Evolutionary conservation across 2,888 invertebrate genomes (phyloP), one percentile per base, ranked within the genome.

Genomic region (Drosophila fulvimacula): DNA sequence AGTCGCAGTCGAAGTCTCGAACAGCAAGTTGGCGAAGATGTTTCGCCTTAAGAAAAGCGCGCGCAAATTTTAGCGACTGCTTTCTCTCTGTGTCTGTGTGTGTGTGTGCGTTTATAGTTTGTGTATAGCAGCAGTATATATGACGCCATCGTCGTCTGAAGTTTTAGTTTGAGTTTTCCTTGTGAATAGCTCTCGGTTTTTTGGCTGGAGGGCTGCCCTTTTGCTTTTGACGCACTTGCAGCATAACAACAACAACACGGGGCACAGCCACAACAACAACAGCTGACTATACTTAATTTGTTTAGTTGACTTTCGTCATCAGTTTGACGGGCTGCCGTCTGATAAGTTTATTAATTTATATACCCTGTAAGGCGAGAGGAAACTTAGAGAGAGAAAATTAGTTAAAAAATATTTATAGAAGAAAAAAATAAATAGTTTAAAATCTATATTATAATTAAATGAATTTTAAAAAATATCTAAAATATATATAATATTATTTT

Each of bases 31-130:
- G 69, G 69, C 88, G 74, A 82, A 88, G 82, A 82, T 86, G 89
- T 82, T 48, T 82, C 69, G 86, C 73, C 86, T 87, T 70, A 88
- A 82, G 77, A 86, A 85, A 83, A 86, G 89, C 87, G 89, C 83
- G 87, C 87, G 89, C 74, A 86, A 82, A 87, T 71, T 86, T 83
- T 69, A 83, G 83, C 83, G 87, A 67, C 58, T 58, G 53, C 59
- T 46, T 42, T 57, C 4, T 34, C 3, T 36, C 34, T 49, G 34
- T 66, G 13, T 38, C 19, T 13, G 5, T 58, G 10, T 39, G 24
- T 44, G 44, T 58, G 5, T 46, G 15, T n/a, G 7, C 38, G 13
- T 57, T 21, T 30, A 30, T 48, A n/a, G 36, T 63, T 46, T 56
- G 19, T 65, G 32, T 53, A 19, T 60, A n/a, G 17, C 39, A 44